A percentile compares a stretch with the other conserved stretches of the same genome.
Conservation (phyloP, 2,888 invertebrate genomes). For the Plagodis pulveraria region DNA sequence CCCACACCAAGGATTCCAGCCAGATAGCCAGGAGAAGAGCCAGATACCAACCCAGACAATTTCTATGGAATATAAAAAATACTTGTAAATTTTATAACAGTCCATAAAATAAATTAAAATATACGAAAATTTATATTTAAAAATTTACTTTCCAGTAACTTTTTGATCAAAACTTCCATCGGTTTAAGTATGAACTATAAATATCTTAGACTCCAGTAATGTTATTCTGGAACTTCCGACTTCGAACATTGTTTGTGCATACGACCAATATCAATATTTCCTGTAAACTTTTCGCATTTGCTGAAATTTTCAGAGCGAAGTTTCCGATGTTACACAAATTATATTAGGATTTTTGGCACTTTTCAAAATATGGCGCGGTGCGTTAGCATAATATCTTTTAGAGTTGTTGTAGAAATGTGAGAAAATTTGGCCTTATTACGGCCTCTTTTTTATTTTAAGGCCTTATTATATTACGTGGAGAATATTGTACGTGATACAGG, state of each 20-base stretch:
- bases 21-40: too few relatives aligned
- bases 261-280: constrained; percentile 36
- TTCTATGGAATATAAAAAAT: too few relatives aligned
- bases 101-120: too few relatives aligned
- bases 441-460: not conserved
- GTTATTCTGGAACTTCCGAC: constrained; percentile 9
- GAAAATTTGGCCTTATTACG: not conserved
- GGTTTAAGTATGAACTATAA: constrained; percentile 19
- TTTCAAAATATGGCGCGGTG: constrained; percentile 34
- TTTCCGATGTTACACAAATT: constrained; percentile 35
- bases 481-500: not conserved
- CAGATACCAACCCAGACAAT: too few relatives aligned
- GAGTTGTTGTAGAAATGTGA: constrained; percentile 10
- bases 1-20: too few relatives aligned
- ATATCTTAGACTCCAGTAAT: constrained; percentile 12
- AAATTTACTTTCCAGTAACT: not conserved
- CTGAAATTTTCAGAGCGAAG: constrained; percentile 27
- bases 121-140: too few relatives aligned
- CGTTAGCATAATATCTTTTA: constrained; percentile 24
- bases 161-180: constrained; percentile 10
- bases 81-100: too few relatives aligned
- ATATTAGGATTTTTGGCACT: constrained; percentile 36
- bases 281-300: constrained; percentile 30
- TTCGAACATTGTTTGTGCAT: constrained; percentile 35
- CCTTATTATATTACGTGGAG: not conserved